phyloP scores from a whole-genome alignment of 2,113 vertebrate genomes.

The Elaphurus davidianus region DNA sequence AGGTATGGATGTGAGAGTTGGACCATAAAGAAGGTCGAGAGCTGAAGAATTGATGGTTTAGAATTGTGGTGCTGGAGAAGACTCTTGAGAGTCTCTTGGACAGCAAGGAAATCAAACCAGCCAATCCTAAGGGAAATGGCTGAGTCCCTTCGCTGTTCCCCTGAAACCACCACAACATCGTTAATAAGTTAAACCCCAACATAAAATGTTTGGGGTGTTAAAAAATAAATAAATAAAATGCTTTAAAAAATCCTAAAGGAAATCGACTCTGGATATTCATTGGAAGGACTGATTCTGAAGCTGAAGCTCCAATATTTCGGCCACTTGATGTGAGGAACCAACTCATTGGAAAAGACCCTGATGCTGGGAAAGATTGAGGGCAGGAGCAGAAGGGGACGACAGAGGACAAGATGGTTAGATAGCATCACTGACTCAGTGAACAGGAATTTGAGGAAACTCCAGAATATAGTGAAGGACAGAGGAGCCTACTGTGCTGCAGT shows the following conservation, averaged over 20 bases:
- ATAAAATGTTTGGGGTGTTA: background rate
- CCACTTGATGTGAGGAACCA: background rate
- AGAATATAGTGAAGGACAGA: background rate
- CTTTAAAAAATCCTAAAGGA: background rate
- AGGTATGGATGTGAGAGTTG: background rate
- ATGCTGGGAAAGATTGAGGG: background rate
- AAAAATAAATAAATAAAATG: background rate
- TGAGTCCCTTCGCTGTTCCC: background rate
- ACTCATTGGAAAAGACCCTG: background rate
- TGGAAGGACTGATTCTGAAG: background rate
- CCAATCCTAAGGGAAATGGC: background rate
- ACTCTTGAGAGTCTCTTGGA: background rate
- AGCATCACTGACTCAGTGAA: background rate
- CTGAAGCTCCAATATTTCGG: background rate
- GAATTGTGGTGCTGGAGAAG: background rate
- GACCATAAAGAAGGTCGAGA: background rate
- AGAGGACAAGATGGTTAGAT: background rate
- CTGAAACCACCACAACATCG: background rate
- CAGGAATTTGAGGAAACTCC: background rate
- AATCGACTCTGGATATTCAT: background rate
- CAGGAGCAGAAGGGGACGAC: background rate
- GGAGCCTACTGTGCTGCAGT: background rate
- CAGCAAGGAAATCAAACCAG: background rate
- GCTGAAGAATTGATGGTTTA: background rate
- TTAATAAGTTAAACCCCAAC: background rate